Base-by-base conservation (phyloP, 35 echinoderm and acorn worm genomes). In the Lytechinus pictus region DNA sequence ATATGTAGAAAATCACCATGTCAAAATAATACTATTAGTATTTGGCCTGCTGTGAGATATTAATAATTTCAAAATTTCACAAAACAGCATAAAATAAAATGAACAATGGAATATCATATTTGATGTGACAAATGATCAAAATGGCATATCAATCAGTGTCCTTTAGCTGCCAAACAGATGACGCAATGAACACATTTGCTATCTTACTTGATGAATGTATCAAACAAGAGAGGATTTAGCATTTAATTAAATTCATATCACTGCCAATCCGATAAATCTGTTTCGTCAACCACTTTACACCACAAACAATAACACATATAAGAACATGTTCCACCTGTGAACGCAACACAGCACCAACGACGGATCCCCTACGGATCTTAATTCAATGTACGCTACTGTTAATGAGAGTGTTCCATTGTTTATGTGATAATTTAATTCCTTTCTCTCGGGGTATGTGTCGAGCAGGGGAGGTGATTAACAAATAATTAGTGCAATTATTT, bases 341-440 rank as follows among this genome's bases (percentile, higher is more conserved):
- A 24, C 19, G n/a, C 66, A 16, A 19, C 14, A 79, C 21, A n/a
- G 4, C n/a, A n/a, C 66, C 66, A 79, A 79, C 66, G 66, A 79
- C 21, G 21, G 66, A 79, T 79, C 66, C 66, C 19, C 8, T 4
- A 24, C 21, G 0, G 19, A 79, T 79, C 66, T 79, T 79, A 79
- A 79, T 79, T 27, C 66, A 79, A 79, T 79, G n/a, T 3, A 79
- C 66, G 66, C 66, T 79, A 79, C 66, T n/a, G 21, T 7, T 79
- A 79, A 79, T 79, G 19, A 79, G 66, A 79, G n/a, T 24, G 66
- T n/a, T 79, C 66, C 66, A 79, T 79, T 79, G 66, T 79, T 79
- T 79, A 79, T 79, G 19, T 24, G 66, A 79, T 79, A 79, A 79
- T 79, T 79, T 14, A 79, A 79, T 79, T n/a, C 33, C 33, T 79